Conservation (phyloP, 2,113 vertebrate species). For the mouse (Mus musculus) region GRCm39 chr12:85337001-85337500, state of each 20-base stretch:
- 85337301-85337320: slow-evolving; percentile 79
- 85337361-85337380: neutral
- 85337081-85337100: slow-evolving; percentile 73
- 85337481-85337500: slow-evolving; percentile 88
- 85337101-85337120: slow-evolving; percentile 54
- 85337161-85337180: neutral
- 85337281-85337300: slow-evolving; percentile 62
- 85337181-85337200: slow-evolving; percentile 14
- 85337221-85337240: neutral
- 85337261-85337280: slow-evolving; percentile 45
- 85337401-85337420: neutral
- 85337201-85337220: neutral
- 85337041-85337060: slow-evolving; percentile 89
- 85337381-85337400: slow-evolving; percentile 51
- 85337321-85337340: slow-evolving; percentile 78
- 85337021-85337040: slow-evolving; percentile 87
- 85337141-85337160: neutral
- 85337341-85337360: slow-evolving; percentile 43
- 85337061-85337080: slow-evolving; percentile 86
- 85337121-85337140: neutral
- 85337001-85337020: slow-evolving; percentile 87
- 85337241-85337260: slow-evolving; percentile 29
- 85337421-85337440: neutral
- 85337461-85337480: slow-evolving; percentile 58
- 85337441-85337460: slow-evolving; percentile 12